Base-by-base conservation (phyloP, 2,888 invertebrate species). In the Ochropacha duplaris region DNA sequence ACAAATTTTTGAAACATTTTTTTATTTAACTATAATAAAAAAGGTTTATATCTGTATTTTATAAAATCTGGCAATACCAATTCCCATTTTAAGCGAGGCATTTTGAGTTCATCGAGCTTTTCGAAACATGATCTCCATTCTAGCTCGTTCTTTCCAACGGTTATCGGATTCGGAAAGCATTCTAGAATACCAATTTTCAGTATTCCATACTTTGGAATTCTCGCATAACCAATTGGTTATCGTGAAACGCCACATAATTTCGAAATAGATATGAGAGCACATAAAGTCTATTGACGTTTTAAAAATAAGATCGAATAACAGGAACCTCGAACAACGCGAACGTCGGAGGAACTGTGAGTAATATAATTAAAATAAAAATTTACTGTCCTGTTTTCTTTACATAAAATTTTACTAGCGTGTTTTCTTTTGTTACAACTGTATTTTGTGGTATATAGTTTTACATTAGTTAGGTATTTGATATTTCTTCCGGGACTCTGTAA, bases 361-460 rank as follows among this genome's bases (percentile, higher is more conserved):
- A 79, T 83, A 80, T 83, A 81, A 83, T 76, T 69, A 68, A 71
- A 74, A 84, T 85, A 83, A 84, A 84, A 78, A 72, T 81, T 81
- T 83, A 85, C 61, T 69, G 58, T 66, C 71, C 57, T 81, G 80
- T 84, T 85, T 84, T 78, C 79, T 72, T 74, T 70, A 57, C 60
- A 65, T 59, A 60, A 57, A 60, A 58, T 65, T 64, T 68, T 68
- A 68, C 65, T 62, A 59, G 14, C 14, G 14, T 52, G 52, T 52
- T 52, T 52, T 49, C 60, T 56, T 58, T 55, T 52, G 52, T 49
- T 54, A 54, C 54, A 54, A 57, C 6, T 44, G 44, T 31, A 31
- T 52, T n/a, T 52, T 52, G 31, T 31, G 31, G 22, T 22, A 44
- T 44, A 19, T 44, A 19, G 19, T 44, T 31, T 6, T 52, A 31